These are phyloP conservation scores for Hololepta plana DNA, from an alignment of 2,888 invertebrate genomes.

Conservation along the genomic window DNA sequence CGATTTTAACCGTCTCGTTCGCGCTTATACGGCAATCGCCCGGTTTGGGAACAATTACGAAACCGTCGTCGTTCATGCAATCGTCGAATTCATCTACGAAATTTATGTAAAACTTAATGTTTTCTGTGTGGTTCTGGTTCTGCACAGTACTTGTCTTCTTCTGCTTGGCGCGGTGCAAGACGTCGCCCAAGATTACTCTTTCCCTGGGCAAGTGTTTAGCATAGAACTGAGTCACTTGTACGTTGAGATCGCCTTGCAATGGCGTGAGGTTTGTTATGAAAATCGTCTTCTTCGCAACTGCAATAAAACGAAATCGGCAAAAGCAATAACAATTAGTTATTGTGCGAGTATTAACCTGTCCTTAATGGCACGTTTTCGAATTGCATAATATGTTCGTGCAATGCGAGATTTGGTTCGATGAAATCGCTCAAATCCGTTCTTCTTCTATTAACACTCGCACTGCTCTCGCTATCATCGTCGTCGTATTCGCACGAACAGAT, in stretches of 20 bases:
- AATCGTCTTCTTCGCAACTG: conserved; percentile 20
- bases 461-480: no score
- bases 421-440: no score
- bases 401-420: conserved; percentile 9
- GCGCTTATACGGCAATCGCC: conserved; percentile 14
- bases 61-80: conserved; percentile 17
- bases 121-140: no score
- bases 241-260: conserved; percentile 13
- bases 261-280: conserved; percentile 25
- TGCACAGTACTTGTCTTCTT: conserved; percentile 11
- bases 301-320: conserved; percentile 9
- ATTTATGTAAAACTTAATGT: no score
- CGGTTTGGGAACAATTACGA: conserved; percentile 19
- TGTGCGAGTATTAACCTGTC: conserved; percentile 14
- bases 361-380: conserved; percentile 12
- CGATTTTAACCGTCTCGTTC: conserved; percentile 16
- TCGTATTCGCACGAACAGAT: no score
- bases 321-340: no score
- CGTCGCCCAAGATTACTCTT: conserved; percentile 9
- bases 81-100: conserved; percentile 17
- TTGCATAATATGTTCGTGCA: conserved; percentile 12
- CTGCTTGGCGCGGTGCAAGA: conserved; percentile 11
- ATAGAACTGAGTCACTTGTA: conserved; percentile 18
- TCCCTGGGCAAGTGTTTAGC: no score
- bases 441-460: no score